These are phyloP conservation scores for Lasioglossum zephyrum DNA, from an alignment of 2,888 invertebrate species.

Conservation along the genomic window DNA sequence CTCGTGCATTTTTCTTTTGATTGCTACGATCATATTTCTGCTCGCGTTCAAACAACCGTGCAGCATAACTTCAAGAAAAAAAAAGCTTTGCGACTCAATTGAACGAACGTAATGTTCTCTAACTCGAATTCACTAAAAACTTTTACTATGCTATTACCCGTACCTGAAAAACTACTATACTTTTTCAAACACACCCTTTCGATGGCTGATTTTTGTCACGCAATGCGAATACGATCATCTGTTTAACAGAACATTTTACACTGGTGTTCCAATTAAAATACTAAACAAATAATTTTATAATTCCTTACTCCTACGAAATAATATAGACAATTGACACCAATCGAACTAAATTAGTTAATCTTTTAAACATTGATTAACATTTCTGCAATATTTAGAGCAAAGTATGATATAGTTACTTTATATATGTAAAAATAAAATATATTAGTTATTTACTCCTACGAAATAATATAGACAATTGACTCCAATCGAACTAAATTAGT, in stretches of 20 bases:
- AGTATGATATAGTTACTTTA: too few relatives aligned
- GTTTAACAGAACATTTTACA: too few relatives aligned
- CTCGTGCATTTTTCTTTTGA: slow-evolving; percentile 2
- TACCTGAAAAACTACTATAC: background rate
- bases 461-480: too few relatives aligned
- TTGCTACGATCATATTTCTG: background rate
- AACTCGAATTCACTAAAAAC: background rate
- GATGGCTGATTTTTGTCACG: too few relatives aligned
- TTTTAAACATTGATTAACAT: background rate
- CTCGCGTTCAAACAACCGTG: background rate
- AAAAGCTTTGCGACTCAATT: background rate
- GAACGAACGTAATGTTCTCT: background rate
- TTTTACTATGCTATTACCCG: background rate
- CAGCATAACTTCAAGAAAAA: background rate
- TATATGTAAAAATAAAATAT: too few relatives aligned
- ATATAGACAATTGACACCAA: background rate
- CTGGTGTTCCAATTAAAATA: background rate
- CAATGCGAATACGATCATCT: too few relatives aligned
- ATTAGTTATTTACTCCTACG: too few relatives aligned
- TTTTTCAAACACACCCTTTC: background rate
- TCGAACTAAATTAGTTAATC: background rate
- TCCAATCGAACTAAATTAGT: too few relatives aligned
- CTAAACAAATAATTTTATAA: background rate
- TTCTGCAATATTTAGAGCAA: too few relatives aligned
- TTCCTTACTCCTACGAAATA: background rate